A percentile compares a stretch with the other conserved stretches of the same genome.
Evolutionary conservation across 37 sponge, comb jelly and placozoan genomes (phyloP).

Genomic region (Tethya wilhelma): DNA sequence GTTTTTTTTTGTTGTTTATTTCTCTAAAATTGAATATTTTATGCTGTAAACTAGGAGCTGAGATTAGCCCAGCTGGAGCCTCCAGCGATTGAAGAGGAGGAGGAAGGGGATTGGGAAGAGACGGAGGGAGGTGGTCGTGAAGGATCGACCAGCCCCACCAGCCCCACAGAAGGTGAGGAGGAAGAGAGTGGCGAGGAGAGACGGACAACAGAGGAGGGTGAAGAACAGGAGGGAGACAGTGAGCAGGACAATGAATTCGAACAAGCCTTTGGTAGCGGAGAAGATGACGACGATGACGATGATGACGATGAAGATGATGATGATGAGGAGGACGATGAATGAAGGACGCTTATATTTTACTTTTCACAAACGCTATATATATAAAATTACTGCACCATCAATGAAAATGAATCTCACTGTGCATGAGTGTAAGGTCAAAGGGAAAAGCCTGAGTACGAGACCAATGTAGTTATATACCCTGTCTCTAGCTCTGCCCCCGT

Average conservation of each 20-base stretch:
- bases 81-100: slow-evolving; percentile 59
- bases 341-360: not conserved
- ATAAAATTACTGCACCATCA: not conserved
- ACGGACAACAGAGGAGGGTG: slow-evolving; percentile 1
- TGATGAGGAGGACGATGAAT: slow-evolving; percentile 11
- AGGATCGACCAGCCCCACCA: slow-evolving; percentile 43
- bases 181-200: slow-evolving; percentile 33
- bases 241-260: slow-evolving; percentile 67
- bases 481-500: too few species aligned
- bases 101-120: slow-evolving; percentile 33
- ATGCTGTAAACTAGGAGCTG: slow-evolving; percentile 42
- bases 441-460: too few species aligned
- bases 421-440: too few species aligned
- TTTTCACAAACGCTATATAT: not conserved
- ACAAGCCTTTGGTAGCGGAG: slow-evolving; percentile 68
- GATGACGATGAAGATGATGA: too few species aligned
- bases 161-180: slow-evolving; percentile 16
- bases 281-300: slow-evolving; percentile 33
- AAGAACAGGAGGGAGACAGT: slow-evolving; percentile 29
- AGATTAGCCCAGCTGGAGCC: slow-evolving; percentile 80
- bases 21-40: not conserved
- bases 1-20: not conserved
- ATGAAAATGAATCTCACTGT: too few species aligned
- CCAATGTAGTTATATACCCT: too few species aligned
- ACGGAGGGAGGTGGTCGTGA: slow-evolving; percentile 12